Conservation (phyloP, 2,888 invertebrate genomes). For the Celastrina argiolus region DNA sequence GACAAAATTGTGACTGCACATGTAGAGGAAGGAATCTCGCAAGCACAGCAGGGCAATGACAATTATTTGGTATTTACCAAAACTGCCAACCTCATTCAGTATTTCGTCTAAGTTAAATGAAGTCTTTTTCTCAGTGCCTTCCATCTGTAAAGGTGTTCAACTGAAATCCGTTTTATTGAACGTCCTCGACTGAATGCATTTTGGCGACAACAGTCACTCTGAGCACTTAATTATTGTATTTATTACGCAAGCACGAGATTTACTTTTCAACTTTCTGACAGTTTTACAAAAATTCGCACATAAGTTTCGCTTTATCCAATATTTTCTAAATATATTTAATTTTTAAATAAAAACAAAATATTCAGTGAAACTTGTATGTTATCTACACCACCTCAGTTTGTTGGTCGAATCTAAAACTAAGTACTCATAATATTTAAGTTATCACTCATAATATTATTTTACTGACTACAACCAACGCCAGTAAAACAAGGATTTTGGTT, state of each 20-base stretch:
- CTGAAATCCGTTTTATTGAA: neutral
- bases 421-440: too few species aligned
- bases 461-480: neutral
- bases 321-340: too few species aligned
- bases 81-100: constrained; percentile 72
- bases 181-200: neutral
- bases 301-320: too few species aligned
- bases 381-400: too few species aligned
- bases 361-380: too few species aligned
- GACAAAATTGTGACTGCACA: constrained; percentile 75
- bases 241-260: too few species aligned
- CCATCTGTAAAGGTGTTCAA: neutral
- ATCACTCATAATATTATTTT: neutral
- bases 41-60: constrained; percentile 74
- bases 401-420: too few species aligned
- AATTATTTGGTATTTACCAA: constrained; percentile 76
- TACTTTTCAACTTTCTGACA: too few species aligned
- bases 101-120: constrained; percentile 72
- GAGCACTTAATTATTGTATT: too few species aligned
- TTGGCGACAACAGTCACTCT: too few species aligned
- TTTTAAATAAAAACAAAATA: too few species aligned
- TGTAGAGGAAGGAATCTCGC: constrained; percentile 73
- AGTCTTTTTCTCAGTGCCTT: neutral
- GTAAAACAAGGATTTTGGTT: neutral
- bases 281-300: too few species aligned